A percentile compares a stretch with the other conserved stretches of the same genome.
phyloP scores from a whole-genome alignment of 2,113 vertebrate species.

The Engystomops pustulosus region DNA sequence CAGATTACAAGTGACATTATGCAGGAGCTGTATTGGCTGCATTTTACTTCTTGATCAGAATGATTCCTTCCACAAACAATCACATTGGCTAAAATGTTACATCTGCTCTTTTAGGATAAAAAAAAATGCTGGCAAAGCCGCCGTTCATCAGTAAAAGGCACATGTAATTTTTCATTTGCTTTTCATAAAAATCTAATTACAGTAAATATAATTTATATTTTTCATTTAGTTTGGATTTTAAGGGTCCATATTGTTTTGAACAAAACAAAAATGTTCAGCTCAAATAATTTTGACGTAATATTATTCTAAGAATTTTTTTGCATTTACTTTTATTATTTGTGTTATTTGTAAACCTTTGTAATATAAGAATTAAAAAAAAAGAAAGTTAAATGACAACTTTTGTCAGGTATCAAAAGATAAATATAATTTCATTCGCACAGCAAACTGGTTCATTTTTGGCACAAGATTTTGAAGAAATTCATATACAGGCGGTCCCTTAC shows the following conservation, averaged over 20 bases:
- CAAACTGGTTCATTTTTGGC: background rate
- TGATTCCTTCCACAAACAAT: conserved; percentile 99
- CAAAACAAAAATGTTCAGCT: too few species aligned
- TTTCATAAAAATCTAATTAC: conserved; percentile 73
- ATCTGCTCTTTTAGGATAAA: conserved; percentile 79
- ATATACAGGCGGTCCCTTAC: too few species aligned
- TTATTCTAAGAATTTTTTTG: too few species aligned
- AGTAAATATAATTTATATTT: conserved; percentile 13
- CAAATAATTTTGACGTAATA: too few species aligned
- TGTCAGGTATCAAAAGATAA: too few species aligned
- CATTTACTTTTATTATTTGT: too few species aligned
- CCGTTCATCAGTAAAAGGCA: conserved; percentile 72
- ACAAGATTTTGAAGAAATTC: too few species aligned
- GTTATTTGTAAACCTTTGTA: background rate
- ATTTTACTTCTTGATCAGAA: conserved; percentile 93
- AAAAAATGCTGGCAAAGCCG: conserved; percentile 83
- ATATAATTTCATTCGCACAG: background rate
- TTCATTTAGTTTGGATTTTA: conserved; percentile 36
- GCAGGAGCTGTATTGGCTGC: conserved; percentile 88
- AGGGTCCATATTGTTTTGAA: background rate
- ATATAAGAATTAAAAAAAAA: background rate
- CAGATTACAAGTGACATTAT: conserved; percentile 84
- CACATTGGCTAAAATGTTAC: conserved; percentile 94
- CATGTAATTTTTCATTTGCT: conserved; percentile 71
- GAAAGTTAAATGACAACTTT: background rate